Conservation (phyloP, 2,113 vertebrate species). For the Platysteira castanea region DNA sequence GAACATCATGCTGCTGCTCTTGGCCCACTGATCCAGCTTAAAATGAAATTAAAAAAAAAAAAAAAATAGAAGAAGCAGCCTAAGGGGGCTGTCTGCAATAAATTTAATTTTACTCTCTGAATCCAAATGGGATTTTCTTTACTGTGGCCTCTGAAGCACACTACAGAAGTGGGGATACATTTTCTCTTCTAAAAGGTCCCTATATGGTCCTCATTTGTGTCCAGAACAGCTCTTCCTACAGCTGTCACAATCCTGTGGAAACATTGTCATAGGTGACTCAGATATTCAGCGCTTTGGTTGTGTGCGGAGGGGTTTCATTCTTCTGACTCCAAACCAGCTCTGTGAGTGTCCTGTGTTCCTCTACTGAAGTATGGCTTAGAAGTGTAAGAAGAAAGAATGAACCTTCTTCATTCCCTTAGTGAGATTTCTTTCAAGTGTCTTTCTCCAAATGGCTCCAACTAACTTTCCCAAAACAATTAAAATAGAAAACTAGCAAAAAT, state of each 20-base stretch:
- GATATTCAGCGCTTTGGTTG: not conserved
- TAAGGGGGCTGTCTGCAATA: not conserved
- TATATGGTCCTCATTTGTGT: not conserved
- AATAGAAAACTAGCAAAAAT: not conserved
- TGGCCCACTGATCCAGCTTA: not conserved
- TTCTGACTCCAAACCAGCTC: not conserved
- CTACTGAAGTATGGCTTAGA: not conserved
- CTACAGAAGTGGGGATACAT: not conserved
- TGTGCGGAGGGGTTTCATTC: not conserved
- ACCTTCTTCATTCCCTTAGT: not conserved
- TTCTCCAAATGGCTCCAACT: not conserved
- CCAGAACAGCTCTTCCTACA: not conserved
- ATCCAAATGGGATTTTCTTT: not conserved
- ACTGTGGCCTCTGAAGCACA: not conserved
- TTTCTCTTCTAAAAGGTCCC: not conserved
- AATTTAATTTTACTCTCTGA: not conserved
- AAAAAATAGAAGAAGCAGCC: not conserved
- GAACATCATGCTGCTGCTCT: not conserved
- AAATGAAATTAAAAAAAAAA: not conserved
- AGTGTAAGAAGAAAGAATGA: not conserved
- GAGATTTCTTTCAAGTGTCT: not conserved
- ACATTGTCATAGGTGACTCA: not conserved
- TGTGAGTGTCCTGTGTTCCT: rapidly evolving
- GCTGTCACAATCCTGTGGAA: not conserved
- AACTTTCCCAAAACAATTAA: not conserved